Conservation (phyloP, 2,797 vertebrate species). For the Microhierax caerulescens region DNA sequence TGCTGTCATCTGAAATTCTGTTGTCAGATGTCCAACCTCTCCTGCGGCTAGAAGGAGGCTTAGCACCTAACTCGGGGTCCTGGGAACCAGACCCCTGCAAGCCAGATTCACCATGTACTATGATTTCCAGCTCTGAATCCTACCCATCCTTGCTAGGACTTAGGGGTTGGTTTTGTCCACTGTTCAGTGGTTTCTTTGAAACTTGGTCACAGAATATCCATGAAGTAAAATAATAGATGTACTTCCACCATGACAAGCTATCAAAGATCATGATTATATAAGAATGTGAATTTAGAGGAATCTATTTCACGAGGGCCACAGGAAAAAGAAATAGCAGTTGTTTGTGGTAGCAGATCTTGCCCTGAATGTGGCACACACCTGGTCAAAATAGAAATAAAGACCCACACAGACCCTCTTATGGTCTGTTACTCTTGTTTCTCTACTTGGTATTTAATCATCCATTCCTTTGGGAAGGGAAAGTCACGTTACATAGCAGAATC, state of each 20-base stretch:
- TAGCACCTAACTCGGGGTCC: not conserved
- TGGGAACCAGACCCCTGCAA: not conserved
- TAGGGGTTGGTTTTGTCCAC: not conserved
- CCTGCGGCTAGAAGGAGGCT: not conserved
- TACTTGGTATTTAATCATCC: not conserved
- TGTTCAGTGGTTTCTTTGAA: not conserved
- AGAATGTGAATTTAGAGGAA: not conserved
- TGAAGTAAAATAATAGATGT: not conserved
- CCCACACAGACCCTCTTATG: rapidly evolving
- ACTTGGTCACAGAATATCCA: not conserved
- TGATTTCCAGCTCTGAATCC: not conserved
- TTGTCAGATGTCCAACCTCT: not conserved
- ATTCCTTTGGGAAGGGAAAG: not conserved
- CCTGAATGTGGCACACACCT: not conserved
- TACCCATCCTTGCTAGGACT: not conserved
- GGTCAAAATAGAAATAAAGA: not conserved
- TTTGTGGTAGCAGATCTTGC: not conserved
- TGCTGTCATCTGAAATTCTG: not conserved
- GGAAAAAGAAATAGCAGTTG: not conserved
- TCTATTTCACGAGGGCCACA: not conserved
- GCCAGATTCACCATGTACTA: not conserved
- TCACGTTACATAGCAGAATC: not conserved
- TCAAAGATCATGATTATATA: not conserved
- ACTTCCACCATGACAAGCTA: not conserved
- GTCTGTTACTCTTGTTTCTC: too few species aligned